Conservation (phyloP, 2,113 vertebrate genomes). For the Strix aluco region DNA sequence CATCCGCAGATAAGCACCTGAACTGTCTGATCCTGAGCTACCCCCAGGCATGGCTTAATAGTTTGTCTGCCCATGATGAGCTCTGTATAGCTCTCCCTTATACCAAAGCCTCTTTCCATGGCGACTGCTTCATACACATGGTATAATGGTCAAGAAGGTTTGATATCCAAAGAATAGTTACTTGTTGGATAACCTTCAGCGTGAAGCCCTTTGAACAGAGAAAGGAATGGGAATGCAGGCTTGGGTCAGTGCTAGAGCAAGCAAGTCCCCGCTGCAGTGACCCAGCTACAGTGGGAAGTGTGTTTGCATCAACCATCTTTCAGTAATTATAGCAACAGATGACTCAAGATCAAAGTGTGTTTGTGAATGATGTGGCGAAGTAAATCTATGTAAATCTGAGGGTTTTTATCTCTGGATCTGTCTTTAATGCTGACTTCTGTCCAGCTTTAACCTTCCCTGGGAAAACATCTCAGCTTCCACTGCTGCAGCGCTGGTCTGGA, state of each 20-base stretch:
- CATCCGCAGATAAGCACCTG: background rate
- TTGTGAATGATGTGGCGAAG: conserved; percentile 38
- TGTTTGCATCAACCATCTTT: conserved; percentile 13
- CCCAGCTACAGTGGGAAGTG: conserved; percentile 3
- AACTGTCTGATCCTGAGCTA: conserved; percentile 39
- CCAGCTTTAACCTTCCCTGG: background rate
- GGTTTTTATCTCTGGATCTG: conserved; percentile 40
- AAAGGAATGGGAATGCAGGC: background rate
- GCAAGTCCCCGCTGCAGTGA: background rate
- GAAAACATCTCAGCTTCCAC: background rate
- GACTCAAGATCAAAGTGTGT: conserved; percentile 53
- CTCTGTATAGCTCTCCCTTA: background rate
- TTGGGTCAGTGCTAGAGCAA: background rate
- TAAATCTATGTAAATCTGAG: conserved; percentile 15
- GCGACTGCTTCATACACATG: fast-evolving
- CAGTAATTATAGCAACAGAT: conserved; percentile 64
- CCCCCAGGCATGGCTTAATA: background rate
- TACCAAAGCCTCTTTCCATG: background rate
- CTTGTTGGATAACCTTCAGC: fast-evolving
- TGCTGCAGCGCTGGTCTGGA: background rate
- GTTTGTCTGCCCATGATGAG: background rate
- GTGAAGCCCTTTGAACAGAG: background rate
- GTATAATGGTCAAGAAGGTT: background rate
- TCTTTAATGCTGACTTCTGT: conserved; percentile 58
- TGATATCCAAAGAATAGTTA: background rate